Evolutionary conservation across 2,888 invertebrate species (phyloP).

Genomic region (Epistrophe grossulariae): DNA sequence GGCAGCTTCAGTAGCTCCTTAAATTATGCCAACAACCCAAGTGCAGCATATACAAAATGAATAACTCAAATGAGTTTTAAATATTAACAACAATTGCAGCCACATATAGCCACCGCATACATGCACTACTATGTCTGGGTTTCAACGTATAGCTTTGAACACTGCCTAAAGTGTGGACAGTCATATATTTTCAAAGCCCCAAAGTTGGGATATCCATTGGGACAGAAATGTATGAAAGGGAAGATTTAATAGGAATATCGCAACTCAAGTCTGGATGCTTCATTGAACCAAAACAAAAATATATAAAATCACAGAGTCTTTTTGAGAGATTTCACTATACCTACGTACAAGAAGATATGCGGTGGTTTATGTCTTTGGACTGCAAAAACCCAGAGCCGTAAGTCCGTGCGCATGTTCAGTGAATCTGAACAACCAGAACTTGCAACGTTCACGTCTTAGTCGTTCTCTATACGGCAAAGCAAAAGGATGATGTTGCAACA

Average conservation of each 20-base stretch:
- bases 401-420: constrained; percentile 31
- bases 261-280: constrained; percentile 46
- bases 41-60: constrained; percentile 41
- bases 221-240: constrained; percentile 41
- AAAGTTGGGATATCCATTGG: constrained; percentile 4
- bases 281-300: not conserved
- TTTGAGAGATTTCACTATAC: constrained; percentile 7
- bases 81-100: constrained; percentile 20
- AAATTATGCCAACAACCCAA: constrained; percentile 54
- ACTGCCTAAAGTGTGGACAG: constrained; percentile 46
- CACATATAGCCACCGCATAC: constrained; percentile 9
- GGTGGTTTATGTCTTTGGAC: constrained; percentile 62
- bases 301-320: not conserved
- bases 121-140: not conserved
- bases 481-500: constrained; percentile 42
- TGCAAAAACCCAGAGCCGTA: not conserved
- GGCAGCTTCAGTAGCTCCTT: constrained; percentile 36
- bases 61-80: constrained; percentile 47
- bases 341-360: constrained; percentile 36
- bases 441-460: constrained; percentile 4
- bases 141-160: constrained; percentile 51
- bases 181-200: constrained; percentile 28
- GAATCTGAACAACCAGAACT: constrained; percentile 44
- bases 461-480: not conserved
- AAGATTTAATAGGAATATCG: constrained; percentile 63